phyloP scores from a whole-genome alignment of 92 coral and sea anemone species.

The Actinernus sp. region DNA sequence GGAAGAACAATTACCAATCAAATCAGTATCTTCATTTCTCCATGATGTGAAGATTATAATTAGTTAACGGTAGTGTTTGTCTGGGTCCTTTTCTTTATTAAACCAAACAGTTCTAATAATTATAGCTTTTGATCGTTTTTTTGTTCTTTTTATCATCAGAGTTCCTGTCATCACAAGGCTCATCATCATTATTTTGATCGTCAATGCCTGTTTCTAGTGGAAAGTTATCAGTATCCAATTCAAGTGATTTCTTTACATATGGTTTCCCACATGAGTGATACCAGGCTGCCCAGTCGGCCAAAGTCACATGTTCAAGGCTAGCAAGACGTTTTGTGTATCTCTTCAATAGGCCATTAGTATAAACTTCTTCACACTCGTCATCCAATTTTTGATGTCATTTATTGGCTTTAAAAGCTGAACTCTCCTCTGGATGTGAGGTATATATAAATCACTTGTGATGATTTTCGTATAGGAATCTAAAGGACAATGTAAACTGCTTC shows the following conservation, averaged over 20 bases:
- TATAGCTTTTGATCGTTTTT: too few relatives aligned
- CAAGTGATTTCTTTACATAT: too few relatives aligned
- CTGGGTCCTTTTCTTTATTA: constrained; percentile 11
- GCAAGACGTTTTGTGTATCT: constrained; percentile 46
- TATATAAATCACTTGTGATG: too few relatives aligned
- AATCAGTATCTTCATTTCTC: constrained; percentile 36
- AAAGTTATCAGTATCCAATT: too few relatives aligned
- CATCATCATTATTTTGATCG: too few relatives aligned
- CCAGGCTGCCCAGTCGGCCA: constrained; percentile 73
- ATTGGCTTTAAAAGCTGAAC: constrained; percentile 48
- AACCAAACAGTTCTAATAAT: not conserved
- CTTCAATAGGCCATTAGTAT: constrained; percentile 44
- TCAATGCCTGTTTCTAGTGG: too few relatives aligned
- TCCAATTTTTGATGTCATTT: constrained; percentile 45
- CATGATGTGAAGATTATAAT: constrained; percentile 34
- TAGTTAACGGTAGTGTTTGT: constrained; percentile 37
- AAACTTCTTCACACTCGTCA: constrained; percentile 55
- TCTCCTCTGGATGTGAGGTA: constrained; percentile 59
- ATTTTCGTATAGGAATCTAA: too few relatives aligned
- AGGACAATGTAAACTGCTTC: not conserved
- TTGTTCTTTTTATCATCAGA: too few relatives aligned
- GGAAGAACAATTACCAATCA: constrained; percentile 32
- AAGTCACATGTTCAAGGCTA: constrained; percentile 40
- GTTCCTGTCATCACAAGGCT: too few relatives aligned
- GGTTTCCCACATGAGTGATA: constrained; percentile 44